phyloP scores from a whole-genome alignment of 2,797 vertebrate genomes.

The Melanotaenia boesemani region DNA sequence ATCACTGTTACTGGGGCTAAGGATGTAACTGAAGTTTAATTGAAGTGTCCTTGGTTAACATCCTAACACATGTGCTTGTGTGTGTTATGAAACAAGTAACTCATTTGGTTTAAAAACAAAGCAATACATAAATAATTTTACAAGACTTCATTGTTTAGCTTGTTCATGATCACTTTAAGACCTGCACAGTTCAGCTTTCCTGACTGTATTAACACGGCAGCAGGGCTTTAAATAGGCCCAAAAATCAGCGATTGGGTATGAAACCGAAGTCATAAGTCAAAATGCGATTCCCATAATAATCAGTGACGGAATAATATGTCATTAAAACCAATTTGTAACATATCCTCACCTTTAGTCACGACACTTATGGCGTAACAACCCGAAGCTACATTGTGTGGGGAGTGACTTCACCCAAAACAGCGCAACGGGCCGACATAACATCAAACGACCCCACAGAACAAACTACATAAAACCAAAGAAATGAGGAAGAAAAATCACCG shows the following conservation, averaged over 20 bases:
- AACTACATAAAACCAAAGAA: neutral
- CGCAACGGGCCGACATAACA: slow-evolving; percentile 59
- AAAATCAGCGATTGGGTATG: neutral
- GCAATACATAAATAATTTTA: neutral
- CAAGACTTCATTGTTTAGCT: neutral
- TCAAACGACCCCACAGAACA: slow-evolving; percentile 24
- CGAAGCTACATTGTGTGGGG: slow-evolving; percentile 57
- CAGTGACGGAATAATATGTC: fast-evolving
- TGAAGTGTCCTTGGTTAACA: neutral
- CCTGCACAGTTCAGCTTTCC: neutral
- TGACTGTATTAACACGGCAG: neutral
- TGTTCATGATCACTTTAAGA: neutral
- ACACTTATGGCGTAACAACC: slow-evolving; percentile 32
- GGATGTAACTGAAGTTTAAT: neutral
- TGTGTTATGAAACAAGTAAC: neutral
- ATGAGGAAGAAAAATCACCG: neutral
- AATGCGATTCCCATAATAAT: neutral
- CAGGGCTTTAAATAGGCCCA: slow-evolving; percentile 23
- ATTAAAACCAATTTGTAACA: neutral
- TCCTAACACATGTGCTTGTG: neutral
- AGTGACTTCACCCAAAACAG: slow-evolving; percentile 55
- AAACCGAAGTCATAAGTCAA: neutral
- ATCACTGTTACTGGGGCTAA: neutral
- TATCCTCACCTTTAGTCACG: slow-evolving; percentile 59
- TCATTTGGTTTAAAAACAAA: neutral